phyloP scores from a whole-genome alignment of 2,888 invertebrate genomes.

The Caenorhabditis sp. region DNA sequence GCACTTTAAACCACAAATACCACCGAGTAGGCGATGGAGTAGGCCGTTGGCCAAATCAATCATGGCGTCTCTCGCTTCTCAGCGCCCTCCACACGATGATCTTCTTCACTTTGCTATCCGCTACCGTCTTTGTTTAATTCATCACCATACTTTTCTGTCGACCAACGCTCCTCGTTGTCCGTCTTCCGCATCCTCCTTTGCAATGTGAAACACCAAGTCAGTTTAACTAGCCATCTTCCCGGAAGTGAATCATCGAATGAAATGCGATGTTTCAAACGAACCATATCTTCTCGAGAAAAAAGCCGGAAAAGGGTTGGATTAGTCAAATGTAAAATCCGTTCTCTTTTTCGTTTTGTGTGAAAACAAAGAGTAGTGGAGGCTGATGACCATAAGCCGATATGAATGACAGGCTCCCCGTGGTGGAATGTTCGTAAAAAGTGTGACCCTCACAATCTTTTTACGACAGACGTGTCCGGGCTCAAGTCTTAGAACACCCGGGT shows the following conservation, averaged over 20 bases:
- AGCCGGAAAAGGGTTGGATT: too few species aligned
- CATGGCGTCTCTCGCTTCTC: conserved; percentile 18
- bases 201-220: too few species aligned
- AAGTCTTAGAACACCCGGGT: conserved; percentile 19
- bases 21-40: neutral
- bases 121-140: conserved; percentile 47
- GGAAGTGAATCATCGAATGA: too few species aligned
- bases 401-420: neutral
- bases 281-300: too few species aligned
- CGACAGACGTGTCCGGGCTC: neutral
- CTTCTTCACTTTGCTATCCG: conserved; percentile 9
- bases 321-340: neutral
- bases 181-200: too few species aligned
- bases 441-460: conserved; percentile 9
- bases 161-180: conserved; percentile 1
- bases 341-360: neutral
- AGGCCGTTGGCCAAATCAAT: conserved; percentile 19
- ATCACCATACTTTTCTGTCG: conserved; percentile 24
- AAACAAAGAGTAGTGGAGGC: conserved; percentile 7
- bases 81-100: conserved; percentile 3
- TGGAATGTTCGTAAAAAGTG: conserved; percentile 12
- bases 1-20: too few species aligned
- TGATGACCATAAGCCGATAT: neutral
- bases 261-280: too few species aligned
- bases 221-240: too few species aligned